Evolutionary conservation across 2,797 vertebrate genomes (phyloP), one percentile per base, ranked within the genome.

Genomic region (Sarcophilus harrisii): DNA sequence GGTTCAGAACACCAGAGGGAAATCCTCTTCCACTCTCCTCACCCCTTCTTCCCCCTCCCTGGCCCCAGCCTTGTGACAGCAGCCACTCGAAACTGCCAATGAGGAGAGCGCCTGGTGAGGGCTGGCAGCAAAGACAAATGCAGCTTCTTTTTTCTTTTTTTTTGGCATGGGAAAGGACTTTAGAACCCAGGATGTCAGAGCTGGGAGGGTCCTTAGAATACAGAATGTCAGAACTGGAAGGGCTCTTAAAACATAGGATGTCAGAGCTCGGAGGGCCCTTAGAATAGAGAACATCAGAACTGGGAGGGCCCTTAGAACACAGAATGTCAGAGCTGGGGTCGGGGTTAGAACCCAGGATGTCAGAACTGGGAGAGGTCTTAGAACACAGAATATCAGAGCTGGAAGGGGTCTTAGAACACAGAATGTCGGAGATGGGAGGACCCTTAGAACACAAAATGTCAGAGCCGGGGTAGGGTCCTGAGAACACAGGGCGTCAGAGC

Each of bases 1-100:
- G 30, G 54, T 97, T 98, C 97, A 98, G 93, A 55, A 6, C 96
- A 97, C 98, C 97, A 92, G 95, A 96, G 98, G 98, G 97, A 98
- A 98, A 98, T 96, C 2, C 1, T 90, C 55, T 21, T 90, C 55
- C 38, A 27, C 73, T 87, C 73, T 21, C 73, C 38, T 73, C 1
- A 38, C 24, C 73, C 38, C 9, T 0, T 3, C 3, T 10, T 24
- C 73, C 38, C 18, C 18, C 18, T 27, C 73, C 38, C 38, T 4
- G 73, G n/a, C 24, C 73, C 73, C 38, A 0, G 1, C 73, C 73
- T 87, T 27, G 73, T 87, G 38, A 49, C 73, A 87, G 38, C 73
- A 87, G 73, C 73, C 38, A 87, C 38, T 0, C 0, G 24, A 16
- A 87, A 21, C 73, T 12, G 73, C 38, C 73, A 28, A 27, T 49